These are phyloP conservation scores for Corythornis vintsioides DNA, from an alignment of 2,113 vertebrate genomes.

Conservation along the genomic window DNA sequence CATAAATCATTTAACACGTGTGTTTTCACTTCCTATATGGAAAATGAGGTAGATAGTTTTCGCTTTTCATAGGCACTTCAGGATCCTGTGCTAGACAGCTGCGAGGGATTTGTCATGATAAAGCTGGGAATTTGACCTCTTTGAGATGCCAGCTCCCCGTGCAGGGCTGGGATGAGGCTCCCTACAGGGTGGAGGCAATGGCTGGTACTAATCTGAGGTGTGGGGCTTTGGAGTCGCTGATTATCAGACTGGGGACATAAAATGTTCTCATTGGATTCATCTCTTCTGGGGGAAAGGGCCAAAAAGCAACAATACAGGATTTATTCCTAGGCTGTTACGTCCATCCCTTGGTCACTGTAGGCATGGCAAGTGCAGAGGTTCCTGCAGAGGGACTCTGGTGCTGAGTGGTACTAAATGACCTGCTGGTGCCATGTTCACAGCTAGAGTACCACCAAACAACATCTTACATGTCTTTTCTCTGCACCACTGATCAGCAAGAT, in stretches of 20 bases:
- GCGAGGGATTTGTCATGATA: neutral
- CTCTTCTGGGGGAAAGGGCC: neutral
- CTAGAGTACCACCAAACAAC: neutral
- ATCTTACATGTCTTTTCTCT: neutral
- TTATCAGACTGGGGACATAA: neutral
- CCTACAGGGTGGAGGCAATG: neutral
- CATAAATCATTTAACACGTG: constrained; percentile 13
- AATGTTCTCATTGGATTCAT: neutral
- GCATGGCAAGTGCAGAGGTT: neutral
- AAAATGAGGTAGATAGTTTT: constrained; percentile 36
- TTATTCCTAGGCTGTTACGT: rapidly evolving
- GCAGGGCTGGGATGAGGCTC: neutral
- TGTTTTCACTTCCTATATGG: constrained; percentile 52
- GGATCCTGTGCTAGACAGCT: neutral
- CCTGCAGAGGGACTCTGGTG: neutral
- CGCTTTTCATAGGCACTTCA: neutral
- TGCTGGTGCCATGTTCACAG: neutral
- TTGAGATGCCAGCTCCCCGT: neutral
- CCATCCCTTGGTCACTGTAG: rapidly evolving
- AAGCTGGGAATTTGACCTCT: neutral
- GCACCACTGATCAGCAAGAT: neutral
- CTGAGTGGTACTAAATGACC: neutral
- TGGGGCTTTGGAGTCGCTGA: neutral
- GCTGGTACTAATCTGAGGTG: neutral
- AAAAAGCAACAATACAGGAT: neutral